Percentiles rank a stretch among this genome's conserved stretches.
Conservation (phyloP, 2,797 vertebrate genomes). For the Acanthornis magna region DNA sequence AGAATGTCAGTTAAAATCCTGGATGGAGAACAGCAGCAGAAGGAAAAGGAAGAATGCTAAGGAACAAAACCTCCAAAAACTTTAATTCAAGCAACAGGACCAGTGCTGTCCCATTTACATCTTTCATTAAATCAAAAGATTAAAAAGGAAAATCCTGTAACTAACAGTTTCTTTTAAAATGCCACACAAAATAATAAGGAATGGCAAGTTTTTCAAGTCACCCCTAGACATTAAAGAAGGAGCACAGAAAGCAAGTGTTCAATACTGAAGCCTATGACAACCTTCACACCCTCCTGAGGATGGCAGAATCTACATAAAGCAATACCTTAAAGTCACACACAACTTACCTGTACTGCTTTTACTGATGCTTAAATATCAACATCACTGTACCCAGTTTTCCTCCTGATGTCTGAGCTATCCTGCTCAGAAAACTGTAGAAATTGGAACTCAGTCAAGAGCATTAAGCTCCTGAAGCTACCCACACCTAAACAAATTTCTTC, state of each 20-base stretch:
- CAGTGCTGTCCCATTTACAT: neutral
- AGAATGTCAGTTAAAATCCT: neutral
- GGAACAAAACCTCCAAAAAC: neutral
- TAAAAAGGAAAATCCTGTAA: neutral
- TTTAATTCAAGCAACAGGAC: neutral
- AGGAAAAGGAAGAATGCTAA: neutral
- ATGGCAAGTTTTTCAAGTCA: neutral
- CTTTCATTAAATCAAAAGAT: neutral
- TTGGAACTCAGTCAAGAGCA: neutral
- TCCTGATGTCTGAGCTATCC: neutral
- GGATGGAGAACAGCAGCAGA: neutral
- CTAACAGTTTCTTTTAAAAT: neutral
- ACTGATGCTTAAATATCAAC: neutral
- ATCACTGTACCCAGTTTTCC: neutral
- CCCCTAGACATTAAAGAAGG: neutral
- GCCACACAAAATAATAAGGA: neutral
- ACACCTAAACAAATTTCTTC: neutral
- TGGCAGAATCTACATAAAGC: neutral
- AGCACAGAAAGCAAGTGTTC: neutral
- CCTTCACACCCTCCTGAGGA: neutral
- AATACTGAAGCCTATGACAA: neutral
- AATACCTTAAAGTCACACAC: neutral
- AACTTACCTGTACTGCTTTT: neutral
- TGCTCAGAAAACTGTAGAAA: neutral
- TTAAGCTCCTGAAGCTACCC: neutral